These are phyloP conservation scores for Rhizomys pruinosus DNA, from an alignment of 2,113 vertebrate species.

Conservation along the genomic window DNA sequence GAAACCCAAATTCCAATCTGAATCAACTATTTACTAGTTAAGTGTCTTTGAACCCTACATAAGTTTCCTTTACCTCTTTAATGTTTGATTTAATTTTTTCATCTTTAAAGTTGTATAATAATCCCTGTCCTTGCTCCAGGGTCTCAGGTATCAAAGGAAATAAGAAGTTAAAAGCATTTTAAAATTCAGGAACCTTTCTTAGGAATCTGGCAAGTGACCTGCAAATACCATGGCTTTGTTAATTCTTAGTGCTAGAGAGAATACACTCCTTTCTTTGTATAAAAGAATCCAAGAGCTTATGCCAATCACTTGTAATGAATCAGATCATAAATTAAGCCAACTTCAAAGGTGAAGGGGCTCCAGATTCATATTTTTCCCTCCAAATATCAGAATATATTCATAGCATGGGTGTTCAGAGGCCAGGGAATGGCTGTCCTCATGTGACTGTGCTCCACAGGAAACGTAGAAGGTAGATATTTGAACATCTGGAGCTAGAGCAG, in stretches of 20 bases:
- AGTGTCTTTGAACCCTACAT: background rate
- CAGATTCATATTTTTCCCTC: background rate
- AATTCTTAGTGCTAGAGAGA: background rate
- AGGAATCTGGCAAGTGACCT: background rate
- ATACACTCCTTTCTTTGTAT: background rate
- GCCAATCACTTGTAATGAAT: background rate
- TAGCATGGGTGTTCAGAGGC: background rate
- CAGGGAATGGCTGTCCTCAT: background rate
- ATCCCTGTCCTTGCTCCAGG: slow-evolving; percentile 10
- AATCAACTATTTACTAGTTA: background rate
- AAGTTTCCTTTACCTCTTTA: background rate
- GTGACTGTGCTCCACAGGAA: background rate
- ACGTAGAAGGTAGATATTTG: background rate
- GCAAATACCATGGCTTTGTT: background rate
- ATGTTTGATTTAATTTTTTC: background rate
- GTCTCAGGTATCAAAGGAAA: slow-evolving; percentile 8
- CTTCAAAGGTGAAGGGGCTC: background rate
- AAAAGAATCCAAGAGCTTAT: slow-evolving; percentile 1
- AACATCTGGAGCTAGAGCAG: background rate
- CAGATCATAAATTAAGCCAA: background rate
- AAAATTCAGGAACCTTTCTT: background rate
- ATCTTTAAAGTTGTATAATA: background rate
- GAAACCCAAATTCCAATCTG: background rate
- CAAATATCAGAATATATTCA: background rate
- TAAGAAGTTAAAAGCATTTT: slow-evolving; percentile 19